phyloP scores from a whole-genome alignment of 2,888 invertebrate species.

The Ochropleura plecta region DNA sequence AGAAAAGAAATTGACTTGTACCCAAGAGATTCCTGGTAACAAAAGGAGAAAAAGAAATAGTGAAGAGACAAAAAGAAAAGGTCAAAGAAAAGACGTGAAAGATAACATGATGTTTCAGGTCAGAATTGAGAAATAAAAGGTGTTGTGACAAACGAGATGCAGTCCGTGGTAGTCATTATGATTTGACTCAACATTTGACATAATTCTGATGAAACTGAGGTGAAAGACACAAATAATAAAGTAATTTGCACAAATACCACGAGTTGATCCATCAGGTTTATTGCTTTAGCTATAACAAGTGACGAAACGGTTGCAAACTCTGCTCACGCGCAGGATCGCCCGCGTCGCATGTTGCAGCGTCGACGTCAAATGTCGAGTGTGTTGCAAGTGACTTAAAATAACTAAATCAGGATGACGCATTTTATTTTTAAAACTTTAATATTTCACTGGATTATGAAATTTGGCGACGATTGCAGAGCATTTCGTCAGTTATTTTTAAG shows the following conservation, averaged over 20 bases:
- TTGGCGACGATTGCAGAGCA: too few species aligned
- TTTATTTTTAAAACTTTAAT: constrained; percentile 23
- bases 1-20: background rate
- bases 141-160: background rate
- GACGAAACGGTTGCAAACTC: constrained; percentile 37
- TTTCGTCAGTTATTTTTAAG: too few species aligned
- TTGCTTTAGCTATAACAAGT: constrained; percentile 35
- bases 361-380: constrained; percentile 23
- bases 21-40: background rate
- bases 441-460: background rate
- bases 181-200: background rate
- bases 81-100: background rate
- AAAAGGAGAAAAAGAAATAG: background rate
- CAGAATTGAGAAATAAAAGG: background rate
- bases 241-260: constrained; percentile 26
- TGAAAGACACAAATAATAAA: background rate
- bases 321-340: constrained; percentile 31
- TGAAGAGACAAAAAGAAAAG: background rate
- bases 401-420: background rate
- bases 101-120: background rate
- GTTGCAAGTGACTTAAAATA: constrained; percentile 42
- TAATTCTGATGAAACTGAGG: background rate
- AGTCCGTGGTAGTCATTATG: background rate
- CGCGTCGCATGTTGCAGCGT: constrained; percentile 14
- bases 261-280: constrained; percentile 20